A percentile compares a stretch with the other conserved stretches of the same genome.
Conservation (phyloP, 2,113 vertebrate genomes). For the Laticauda colubrina region DNA sequence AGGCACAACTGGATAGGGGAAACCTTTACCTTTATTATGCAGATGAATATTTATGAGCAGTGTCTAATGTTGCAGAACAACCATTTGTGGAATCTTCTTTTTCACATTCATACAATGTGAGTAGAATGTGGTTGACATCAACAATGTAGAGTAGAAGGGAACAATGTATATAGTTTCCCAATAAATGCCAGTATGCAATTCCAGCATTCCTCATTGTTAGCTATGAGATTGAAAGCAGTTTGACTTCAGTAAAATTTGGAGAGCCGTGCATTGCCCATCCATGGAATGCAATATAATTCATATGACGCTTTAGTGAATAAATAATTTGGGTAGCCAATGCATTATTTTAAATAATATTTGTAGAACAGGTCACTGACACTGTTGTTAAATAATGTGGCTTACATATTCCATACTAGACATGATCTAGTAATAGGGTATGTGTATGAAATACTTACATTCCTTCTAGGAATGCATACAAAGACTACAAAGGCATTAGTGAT, state of each 20-base stretch:
- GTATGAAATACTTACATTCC: background rate
- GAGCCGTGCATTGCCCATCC: background rate
- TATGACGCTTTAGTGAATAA: background rate
- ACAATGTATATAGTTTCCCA: background rate
- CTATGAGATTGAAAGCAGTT: background rate
- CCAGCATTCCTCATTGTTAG: background rate
- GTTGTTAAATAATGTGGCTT: background rate
- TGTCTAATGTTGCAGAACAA: background rate
- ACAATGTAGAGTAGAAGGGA: background rate
- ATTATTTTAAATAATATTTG: background rate
- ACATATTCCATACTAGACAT: background rate
- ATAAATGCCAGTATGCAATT: background rate
- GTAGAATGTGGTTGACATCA: background rate
- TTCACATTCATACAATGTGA: background rate
- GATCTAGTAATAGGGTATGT: background rate
- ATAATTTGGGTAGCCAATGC: background rate
- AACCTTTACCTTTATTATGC: background rate
- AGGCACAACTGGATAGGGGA: background rate
- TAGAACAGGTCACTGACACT: background rate
- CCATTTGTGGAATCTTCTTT: background rate
- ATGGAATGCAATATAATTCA: background rate
- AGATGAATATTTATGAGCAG: background rate
- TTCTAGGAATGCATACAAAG: background rate
- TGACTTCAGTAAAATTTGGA: background rate
- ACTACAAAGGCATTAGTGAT: background rate